These are phyloP conservation scores for Lepidocyrtinus sp. DNA, from an alignment of 2,888 invertebrate genomes.

Conservation along the genomic window DNA sequence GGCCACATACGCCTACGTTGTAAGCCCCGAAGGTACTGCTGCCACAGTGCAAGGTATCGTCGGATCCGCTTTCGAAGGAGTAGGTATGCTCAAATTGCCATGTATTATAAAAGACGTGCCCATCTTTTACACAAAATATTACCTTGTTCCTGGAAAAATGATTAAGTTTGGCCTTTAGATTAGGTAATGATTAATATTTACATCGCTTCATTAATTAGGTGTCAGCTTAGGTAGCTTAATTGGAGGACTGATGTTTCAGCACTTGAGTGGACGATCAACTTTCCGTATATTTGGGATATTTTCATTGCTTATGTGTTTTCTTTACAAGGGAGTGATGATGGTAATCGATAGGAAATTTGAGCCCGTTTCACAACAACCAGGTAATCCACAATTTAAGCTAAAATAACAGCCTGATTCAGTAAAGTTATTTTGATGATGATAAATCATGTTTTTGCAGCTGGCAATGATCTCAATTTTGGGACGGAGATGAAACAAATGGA, in stretches of 20 bases:
- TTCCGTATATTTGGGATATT: slow-evolving; percentile 83
- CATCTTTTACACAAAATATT: neutral
- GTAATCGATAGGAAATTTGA: slow-evolving; percentile 50
- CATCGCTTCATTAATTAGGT: slow-evolving; percentile 73
- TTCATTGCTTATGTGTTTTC: slow-evolving; percentile 77
- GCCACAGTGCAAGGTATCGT: slow-evolving; percentile 91
- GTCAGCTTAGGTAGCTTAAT: slow-evolving; percentile 85
- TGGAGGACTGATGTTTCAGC: slow-evolving; percentile 81
- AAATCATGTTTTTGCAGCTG: slow-evolving; percentile 23
- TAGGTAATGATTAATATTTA: slow-evolving; percentile 2
- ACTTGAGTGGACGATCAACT: slow-evolving; percentile 79
- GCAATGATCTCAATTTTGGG: slow-evolving; percentile 31
- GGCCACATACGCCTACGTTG: slow-evolving; percentile 90
- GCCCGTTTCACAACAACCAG: slow-evolving; percentile 43
- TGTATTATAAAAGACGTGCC: neutral
- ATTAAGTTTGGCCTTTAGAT: too few species aligned
- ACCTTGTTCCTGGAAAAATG: slow-evolving; percentile 17
- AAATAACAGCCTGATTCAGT: too few species aligned
- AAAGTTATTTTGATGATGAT: too few species aligned
- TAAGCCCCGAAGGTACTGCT: slow-evolving; percentile 87
- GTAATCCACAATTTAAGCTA: too few species aligned
- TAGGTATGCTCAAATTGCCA: slow-evolving; percentile 76
- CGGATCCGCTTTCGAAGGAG: slow-evolving; percentile 89
- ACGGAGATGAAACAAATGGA: slow-evolving; percentile 42
- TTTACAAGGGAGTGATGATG: slow-evolving; percentile 73